Percentiles rank a stretch among this genome's conserved stretches.
Conservation (phyloP, 1,140 invertebrate genomes). For the Euwallacea fornicatus region DNA sequence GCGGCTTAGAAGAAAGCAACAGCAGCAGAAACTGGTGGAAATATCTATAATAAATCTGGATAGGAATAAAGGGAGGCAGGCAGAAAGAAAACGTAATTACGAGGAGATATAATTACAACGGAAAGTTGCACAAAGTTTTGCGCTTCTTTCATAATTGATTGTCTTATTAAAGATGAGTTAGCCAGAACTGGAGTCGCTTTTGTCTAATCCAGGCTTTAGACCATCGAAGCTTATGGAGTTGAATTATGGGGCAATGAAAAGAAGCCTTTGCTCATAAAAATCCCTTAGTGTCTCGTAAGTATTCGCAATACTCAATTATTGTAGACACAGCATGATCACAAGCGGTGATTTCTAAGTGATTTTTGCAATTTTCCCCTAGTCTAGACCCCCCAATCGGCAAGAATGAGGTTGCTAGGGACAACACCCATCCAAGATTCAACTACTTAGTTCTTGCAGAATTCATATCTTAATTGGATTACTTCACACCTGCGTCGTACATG, state of each 20-base stretch:
- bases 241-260: too few relatives aligned
- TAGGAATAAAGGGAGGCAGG: slow-evolving; percentile 44
- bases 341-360: not conserved
- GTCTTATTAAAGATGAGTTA: slow-evolving; percentile 56
- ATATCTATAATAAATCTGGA: slow-evolving; percentile 46
- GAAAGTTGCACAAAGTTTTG: slow-evolving; percentile 53
- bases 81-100: slow-evolving; percentile 48
- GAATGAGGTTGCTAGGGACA: slow-evolving; percentile 42
- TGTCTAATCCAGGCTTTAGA: slow-evolving; percentile 42
- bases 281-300: not conserved
- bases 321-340: not conserved
- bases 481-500: slow-evolving; percentile 49
- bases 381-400: too few relatives aligned
- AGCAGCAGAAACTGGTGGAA: slow-evolving; percentile 37
- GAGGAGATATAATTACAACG: slow-evolving; percentile 53
- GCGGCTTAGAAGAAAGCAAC: slow-evolving; percentile 19
- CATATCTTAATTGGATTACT: slow-evolving; percentile 54
- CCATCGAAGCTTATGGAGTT: slow-evolving; percentile 19
- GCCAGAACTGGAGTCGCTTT: slow-evolving; percentile 44
- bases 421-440: slow-evolving; percentile 38
- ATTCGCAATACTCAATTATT: not conserved
- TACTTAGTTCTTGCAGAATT: slow-evolving; percentile 53
- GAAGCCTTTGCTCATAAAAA: too few relatives aligned
- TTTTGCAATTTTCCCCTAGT: not conserved
- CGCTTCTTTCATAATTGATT: slow-evolving; percentile 53